Percentiles rank a stretch among this genome's conserved stretches.
phyloP scores from a whole-genome alignment of 2,888 invertebrate species.

The Pantelozetes paolii region DNA sequence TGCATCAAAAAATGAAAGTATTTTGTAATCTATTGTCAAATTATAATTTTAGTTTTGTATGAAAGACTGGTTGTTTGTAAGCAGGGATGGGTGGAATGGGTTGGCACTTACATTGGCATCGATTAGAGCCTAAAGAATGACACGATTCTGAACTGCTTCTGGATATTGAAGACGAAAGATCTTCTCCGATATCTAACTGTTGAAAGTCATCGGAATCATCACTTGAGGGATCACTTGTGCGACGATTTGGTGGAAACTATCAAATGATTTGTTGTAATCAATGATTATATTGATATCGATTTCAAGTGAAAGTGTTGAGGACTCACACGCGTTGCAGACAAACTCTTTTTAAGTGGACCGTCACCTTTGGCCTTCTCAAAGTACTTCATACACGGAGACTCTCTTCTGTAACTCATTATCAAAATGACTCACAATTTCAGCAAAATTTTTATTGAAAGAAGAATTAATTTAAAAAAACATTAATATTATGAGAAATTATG shows the following conservation, averaged over 20 bases:
- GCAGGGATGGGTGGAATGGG: background rate
- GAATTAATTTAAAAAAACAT: too few species aligned
- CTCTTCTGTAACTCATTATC: slow-evolving; percentile 36
- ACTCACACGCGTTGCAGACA: slow-evolving; percentile 40
- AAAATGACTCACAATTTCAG: too few species aligned
- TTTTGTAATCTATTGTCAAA: too few species aligned
- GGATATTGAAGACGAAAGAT: slow-evolving; percentile 39
- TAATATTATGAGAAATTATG: background rate
- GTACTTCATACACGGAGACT: slow-evolving; percentile 40
- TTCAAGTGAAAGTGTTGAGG: background rate
- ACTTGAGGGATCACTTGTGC: slow-evolving; percentile 39
- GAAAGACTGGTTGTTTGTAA: too few species aligned
- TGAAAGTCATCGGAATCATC: slow-evolving; percentile 42
- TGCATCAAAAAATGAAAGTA: too few species aligned
- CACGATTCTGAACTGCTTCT: slow-evolving; percentile 41
- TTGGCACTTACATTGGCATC: slow-evolving; percentile 7
- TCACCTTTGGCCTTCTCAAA: slow-evolving; percentile 36
- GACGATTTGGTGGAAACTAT: slow-evolving; percentile 38
- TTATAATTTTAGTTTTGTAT: too few species aligned
- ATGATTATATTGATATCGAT: background rate
- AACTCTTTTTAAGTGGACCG: slow-evolving; percentile 29
- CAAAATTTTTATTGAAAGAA: too few species aligned
- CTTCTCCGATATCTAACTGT: slow-evolving; percentile 37
- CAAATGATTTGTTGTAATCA: background rate
- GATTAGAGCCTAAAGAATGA: slow-evolving; percentile 35